Evolutionary conservation across 2,888 invertebrate species (phyloP).

Genomic region (Agrochola macilenta): DNA sequence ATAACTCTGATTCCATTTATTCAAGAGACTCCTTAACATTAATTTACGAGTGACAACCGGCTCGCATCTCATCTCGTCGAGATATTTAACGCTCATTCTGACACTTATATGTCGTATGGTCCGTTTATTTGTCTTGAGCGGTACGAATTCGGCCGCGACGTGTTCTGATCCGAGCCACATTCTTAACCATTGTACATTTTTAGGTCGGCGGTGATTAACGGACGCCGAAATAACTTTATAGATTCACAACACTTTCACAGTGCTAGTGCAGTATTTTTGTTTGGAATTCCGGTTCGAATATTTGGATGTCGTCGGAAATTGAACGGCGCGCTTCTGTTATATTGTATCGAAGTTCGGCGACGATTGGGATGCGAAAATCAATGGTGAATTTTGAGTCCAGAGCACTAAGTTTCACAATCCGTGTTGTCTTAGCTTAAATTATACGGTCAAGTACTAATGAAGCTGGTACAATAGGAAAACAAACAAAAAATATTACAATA

Average conservation of each 20-base stretch:
- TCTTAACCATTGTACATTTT: constrained; percentile 76
- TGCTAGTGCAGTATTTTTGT: constrained; percentile 53
- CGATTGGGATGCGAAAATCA: not conserved
- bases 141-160: constrained; percentile 81
- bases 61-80: constrained; percentile 84
- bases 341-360: not conserved
- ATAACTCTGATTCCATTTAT: constrained; percentile 89
- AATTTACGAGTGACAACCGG: constrained; percentile 88
- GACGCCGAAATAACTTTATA: constrained; percentile 75
- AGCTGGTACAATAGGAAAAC: not conserved
- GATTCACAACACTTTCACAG: constrained; percentile 61
- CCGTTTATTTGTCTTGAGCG: constrained; percentile 81
- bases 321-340: constrained; percentile 17
- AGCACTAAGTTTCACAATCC: not conserved
- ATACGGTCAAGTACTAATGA: not conserved
- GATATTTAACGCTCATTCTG: constrained; percentile 88
- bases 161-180: constrained; percentile 80
- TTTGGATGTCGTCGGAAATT: constrained; percentile 27
- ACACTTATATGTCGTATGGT: constrained; percentile 85
- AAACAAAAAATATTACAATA: not conserved
- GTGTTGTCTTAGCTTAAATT: not conserved
- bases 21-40: constrained; percentile 84
- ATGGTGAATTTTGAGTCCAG: not conserved
- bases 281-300: constrained; percentile 45
- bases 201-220: constrained; percentile 75